Base-by-base conservation (phyloP, 2,888 invertebrate genomes). In the Ceratothoa steindachneri region DNA sequence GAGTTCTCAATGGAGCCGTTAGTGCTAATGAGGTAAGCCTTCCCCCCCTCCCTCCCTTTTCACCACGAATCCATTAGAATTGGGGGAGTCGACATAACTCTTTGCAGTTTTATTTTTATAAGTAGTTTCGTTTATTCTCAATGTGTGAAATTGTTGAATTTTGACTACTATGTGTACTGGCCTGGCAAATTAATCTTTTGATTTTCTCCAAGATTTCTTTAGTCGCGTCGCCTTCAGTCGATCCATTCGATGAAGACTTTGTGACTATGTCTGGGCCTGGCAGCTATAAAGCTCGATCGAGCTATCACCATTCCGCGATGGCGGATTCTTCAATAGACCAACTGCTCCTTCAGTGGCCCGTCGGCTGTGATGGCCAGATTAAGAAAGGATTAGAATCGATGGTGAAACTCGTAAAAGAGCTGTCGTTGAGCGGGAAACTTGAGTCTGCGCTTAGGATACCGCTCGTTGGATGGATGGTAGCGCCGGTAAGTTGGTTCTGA, bases 361-460 rank as follows among this genome's bases (percentile, higher is more conserved):
- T 92, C 73, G 93, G 93, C 1, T 93, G 93, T 84, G 89, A 89
- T 67, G 89, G 89, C 65, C 88, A 88, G 80, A 85, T 92, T 30
- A 89, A 90, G 88, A 84, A 87, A n/a, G 87, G 89, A 68, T 89
- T 90, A 81, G 87, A 88, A 53, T 86, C 89, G 0, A 81, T 90
- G 15, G 87, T 92, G n/a, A 88, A 89, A 31, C 88, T 89, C 31
- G 84, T 92, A 12, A 88, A 90, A 76, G 88, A 89, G 68, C 89
- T 90, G 81, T 88, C 91, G 0, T 86, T 87, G 2, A 91, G 91
- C 82, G 92, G 92, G 0, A 89, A 89, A 0, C 86, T 93, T 71
- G 86, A 89, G 24, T 89, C 90, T 82, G 87, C 90, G 12, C 82
- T 91, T 68, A 87, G 89, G 29, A 85, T 90, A 81, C 90, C 91